Conservation (phyloP, 2,888 invertebrate species). For the Drosophila paranaensis region DNA sequence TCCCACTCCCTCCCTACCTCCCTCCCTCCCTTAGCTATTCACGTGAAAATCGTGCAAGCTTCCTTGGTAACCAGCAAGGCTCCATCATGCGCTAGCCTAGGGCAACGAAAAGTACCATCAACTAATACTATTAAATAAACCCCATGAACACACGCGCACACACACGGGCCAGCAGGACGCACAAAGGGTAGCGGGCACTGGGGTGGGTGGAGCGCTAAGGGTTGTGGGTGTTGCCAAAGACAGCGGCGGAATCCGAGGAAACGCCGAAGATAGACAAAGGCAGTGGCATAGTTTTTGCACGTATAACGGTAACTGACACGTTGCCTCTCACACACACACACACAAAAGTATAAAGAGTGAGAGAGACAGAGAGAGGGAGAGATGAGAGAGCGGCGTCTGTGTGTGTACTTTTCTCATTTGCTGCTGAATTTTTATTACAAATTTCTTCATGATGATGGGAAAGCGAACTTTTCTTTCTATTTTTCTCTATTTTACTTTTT, state of each 20-base stretch:
- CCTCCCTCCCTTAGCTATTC: constrained; percentile 21
- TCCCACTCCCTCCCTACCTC: neutral
- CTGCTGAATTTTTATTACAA: constrained; percentile 80
- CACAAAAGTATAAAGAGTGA: constrained; percentile 6
- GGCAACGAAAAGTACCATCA: constrained; percentile 47
- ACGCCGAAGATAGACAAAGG: constrained; percentile 54
- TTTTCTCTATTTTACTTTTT: neutral
- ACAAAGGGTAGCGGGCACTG: neutral
- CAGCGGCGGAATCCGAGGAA: constrained; percentile 34
- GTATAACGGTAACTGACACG: constrained; percentile 64
- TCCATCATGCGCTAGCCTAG: constrained; percentile 25
- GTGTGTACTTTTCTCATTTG: constrained; percentile 74
- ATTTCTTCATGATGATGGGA: constrained; percentile 72
- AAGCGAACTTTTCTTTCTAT: constrained; percentile 36
- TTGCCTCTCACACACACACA: constrained; percentile 24
- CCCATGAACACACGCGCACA: constrained; percentile 20
- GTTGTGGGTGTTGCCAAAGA: constrained; percentile 1
- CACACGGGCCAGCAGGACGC: constrained; percentile 4
- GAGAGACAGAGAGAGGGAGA: neutral
- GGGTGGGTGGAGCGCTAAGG: neutral
- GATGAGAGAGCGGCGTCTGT: constrained; percentile 7
- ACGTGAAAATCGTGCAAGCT: constrained; percentile 35
- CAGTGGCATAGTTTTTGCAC: constrained; percentile 65
- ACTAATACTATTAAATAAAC: constrained; percentile 47
- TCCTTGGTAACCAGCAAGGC: constrained; percentile 17